Evolutionary conservation across 1,140 invertebrate genomes (phyloP).

Genomic region (Zaprionus taronus): DNA sequence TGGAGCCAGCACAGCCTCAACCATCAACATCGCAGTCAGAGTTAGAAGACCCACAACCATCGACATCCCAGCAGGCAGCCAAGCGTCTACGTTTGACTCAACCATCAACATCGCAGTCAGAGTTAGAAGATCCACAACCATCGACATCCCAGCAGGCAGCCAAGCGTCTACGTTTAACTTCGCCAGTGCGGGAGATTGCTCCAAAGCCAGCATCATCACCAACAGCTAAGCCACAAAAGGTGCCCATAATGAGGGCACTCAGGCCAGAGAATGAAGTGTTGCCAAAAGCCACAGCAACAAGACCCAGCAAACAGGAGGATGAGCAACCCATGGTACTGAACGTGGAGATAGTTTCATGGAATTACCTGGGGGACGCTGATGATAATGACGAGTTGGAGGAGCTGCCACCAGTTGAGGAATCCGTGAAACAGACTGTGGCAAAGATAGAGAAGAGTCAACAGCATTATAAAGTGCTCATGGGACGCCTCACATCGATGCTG

Average conservation of each 20-base stretch:
- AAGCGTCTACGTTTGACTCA: too few relatives aligned
- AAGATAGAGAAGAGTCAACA: conserved; percentile 60
- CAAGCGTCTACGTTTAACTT: too few relatives aligned
- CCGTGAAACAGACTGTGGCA: conserved; percentile 44
- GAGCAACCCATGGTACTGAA: conserved; percentile 32
- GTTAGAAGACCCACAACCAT: too few relatives aligned
- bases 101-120: background rate
- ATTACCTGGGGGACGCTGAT: background rate
- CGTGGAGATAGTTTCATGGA: conserved; percentile 47
- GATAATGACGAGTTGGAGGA: conserved; percentile 13
- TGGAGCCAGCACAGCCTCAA: background rate
- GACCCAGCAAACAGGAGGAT: background rate
- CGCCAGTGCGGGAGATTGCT: too few relatives aligned
- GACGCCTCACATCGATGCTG: conserved; percentile 41
- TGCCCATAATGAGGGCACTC: background rate
- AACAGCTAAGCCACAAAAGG: conserved; percentile 1
- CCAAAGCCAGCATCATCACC: background rate
- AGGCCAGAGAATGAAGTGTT: background rate
- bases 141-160: too few relatives aligned
- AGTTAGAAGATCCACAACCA: too few relatives aligned
- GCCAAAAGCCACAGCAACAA: background rate
- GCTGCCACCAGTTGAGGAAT: conserved; percentile 36
- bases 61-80: too few relatives aligned
- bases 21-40: background rate
- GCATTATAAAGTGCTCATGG: conserved; percentile 49